These are phyloP conservation scores for Tinamus guttatus DNA, from an alignment of 2,113 vertebrate genomes.

Conservation along the genomic window DNA sequence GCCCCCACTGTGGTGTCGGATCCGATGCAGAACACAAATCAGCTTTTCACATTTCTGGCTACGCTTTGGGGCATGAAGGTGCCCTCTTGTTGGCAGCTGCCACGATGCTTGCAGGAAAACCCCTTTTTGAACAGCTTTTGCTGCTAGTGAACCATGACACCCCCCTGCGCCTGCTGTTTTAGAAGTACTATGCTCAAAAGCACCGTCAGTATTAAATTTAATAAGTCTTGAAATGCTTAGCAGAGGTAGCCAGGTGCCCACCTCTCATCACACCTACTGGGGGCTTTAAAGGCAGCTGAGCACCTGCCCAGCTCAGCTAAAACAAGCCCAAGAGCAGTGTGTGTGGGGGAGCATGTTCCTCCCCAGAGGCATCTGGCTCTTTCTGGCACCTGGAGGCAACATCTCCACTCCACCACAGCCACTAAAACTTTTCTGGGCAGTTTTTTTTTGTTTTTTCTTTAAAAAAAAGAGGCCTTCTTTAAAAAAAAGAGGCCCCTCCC, in stretches of 20 bases:
- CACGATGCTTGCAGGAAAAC: not conserved
- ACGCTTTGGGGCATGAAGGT: not conserved
- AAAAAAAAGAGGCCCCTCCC: too few relatives aligned
- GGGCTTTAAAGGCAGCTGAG: not conserved
- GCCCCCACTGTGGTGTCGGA: not conserved
- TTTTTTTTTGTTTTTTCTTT: not conserved
- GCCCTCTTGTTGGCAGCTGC: not conserved
- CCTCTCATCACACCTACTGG: not conserved
- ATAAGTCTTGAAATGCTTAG: not conserved
- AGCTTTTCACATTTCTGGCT: not conserved
- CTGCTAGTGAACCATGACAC: not conserved
- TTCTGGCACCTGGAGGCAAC: not conserved
- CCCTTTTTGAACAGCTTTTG: not conserved
- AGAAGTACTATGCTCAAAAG: not conserved
- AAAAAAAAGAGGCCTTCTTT: too few relatives aligned
- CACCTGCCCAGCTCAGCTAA: not conserved
- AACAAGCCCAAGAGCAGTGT: not conserved
- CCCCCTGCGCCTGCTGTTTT: accelerated
- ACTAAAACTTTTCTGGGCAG: not conserved
- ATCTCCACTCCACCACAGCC: not conserved
- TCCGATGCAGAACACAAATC: not conserved
- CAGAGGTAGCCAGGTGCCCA: too few relatives aligned
- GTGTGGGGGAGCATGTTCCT: not conserved
- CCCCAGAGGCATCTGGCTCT: not conserved
- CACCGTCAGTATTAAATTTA: not conserved